Percentiles rank a stretch among this genome's conserved stretches.
phyloP scores from a whole-genome alignment of 2,888 invertebrate genomes.

The Polyommatus iphigenia region DNA sequence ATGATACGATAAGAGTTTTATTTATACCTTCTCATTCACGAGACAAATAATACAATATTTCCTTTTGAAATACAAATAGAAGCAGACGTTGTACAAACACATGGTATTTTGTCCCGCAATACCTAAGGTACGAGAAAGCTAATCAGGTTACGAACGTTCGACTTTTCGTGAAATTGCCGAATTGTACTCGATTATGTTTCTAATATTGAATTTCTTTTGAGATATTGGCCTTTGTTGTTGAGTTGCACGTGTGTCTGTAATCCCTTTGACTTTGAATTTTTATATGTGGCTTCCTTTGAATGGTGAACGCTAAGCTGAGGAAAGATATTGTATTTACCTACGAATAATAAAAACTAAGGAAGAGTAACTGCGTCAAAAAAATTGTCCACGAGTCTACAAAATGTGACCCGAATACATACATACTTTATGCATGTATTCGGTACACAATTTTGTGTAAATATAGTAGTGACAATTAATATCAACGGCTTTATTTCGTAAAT shows the following conservation, averaged over 20 bases:
- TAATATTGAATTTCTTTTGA: conserved; percentile 15
- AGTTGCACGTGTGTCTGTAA: neutral
- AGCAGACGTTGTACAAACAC: neutral
- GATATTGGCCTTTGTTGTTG: neutral
- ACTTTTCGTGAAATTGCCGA: neutral
- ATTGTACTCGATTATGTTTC: conserved; percentile 12
- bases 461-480: no score
- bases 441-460: no score
- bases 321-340: neutral
- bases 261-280: neutral
- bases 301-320: neutral
- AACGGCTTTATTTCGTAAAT: no score
- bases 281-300: neutral
- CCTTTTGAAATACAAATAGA: neutral
- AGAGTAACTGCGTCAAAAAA: no score
- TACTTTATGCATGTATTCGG: no score
- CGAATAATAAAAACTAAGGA: no score
- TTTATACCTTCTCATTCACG: neutral
- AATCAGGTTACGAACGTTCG: neutral
- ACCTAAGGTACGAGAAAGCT: neutral
- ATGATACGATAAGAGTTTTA: no score
- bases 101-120: neutral
- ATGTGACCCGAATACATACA: no score
- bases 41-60: neutral
- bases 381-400: no score